Evolutionary conservation across 2,888 invertebrate genomes (phyloP), one percentile per base, ranked within the genome.

Genomic region (Microplitis manilae): DNA sequence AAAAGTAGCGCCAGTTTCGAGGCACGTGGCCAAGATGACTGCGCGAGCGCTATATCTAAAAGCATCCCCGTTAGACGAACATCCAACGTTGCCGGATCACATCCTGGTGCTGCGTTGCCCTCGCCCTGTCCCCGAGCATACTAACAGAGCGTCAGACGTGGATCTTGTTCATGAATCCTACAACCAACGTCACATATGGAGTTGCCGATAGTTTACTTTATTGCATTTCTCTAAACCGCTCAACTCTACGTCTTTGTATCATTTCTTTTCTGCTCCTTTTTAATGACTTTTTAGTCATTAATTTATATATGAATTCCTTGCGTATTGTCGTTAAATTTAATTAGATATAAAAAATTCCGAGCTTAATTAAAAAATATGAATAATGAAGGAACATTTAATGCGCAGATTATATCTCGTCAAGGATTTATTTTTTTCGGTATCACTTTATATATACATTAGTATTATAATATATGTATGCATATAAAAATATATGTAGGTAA

Each of bases 11-110:
- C 75, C 80, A 79, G 78, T 76, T 30, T 79, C 62, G 73, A 76
- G 79, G 81, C 82, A 82, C 81, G 81, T 81, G 81, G 81, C 78
- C 76, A 59, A 67, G 65, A 77, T 77, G 68, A 77, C 62, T 80
- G 79, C 81, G 82, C 79, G 79, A 9, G 78, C 68, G 75, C 76
- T 76, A 70, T 76, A 50, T 50, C 50, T 50, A 50, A 50, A 50
- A 50, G 50, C 50, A 50, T 50, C 9, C 13, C 50, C 50, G 50
- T 50, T 50, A 50, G 50, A 50, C 50, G 30, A 30, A 4, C 30
- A 30, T 64, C 62, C 64, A 64, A 62, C 73, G 20, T 71, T 7
- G 62, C 40, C 39, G 30, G 30, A 30, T 30, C 30, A 50, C 50
- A 13, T 50, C 50, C 50, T 13, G 1, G 50, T 50, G 13, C 50